Evolutionary conservation across 2,113 vertebrate species (phyloP).

Genomic region (Proterorhinus semilunaris): DNA sequence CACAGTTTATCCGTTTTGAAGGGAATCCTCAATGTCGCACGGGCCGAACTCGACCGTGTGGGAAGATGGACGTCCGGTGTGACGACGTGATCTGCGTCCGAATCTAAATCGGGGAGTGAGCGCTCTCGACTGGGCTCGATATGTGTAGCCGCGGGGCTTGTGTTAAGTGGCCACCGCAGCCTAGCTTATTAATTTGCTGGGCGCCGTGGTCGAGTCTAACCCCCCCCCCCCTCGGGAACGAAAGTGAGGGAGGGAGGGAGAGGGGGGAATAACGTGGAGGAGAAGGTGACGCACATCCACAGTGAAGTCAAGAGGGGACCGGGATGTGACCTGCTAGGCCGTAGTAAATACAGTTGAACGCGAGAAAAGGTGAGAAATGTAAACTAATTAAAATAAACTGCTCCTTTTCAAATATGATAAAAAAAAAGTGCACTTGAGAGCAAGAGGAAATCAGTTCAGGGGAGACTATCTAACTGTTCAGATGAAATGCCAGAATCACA

Average conservation of each 20-base stretch:
- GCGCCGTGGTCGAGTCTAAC: constrained; percentile 41
- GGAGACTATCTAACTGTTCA: no score
- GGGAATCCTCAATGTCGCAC: constrained; percentile 3
- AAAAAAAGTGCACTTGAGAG: no score
- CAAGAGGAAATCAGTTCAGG: no score
- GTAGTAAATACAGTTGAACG: no score
- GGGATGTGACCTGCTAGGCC: no score
- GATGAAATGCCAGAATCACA: no score
- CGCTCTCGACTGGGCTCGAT: constrained; percentile 68
- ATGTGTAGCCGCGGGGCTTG: constrained; percentile 66
- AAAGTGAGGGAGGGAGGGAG: constrained; percentile 1
- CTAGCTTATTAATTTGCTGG: constrained; percentile 62
- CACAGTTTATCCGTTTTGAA: background rate
- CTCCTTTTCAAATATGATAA: no score
- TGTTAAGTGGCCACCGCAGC: constrained; percentile 66
- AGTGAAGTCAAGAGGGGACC: background rate
- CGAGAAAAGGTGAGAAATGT: no score
- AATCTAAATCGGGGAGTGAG: constrained; percentile 70
- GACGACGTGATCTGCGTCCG: constrained; percentile 69
- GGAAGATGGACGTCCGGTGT: constrained; percentile 26
- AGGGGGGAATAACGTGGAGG: constrained; percentile 2
- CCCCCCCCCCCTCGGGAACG: constrained; percentile 22
- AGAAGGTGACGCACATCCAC: background rate
- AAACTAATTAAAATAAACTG: no score
- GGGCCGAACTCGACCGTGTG: no score